phyloP scores from a whole-genome alignment of 2,797 vertebrate genomes.

The Ctenochaetus hawaiiensis region DNA sequence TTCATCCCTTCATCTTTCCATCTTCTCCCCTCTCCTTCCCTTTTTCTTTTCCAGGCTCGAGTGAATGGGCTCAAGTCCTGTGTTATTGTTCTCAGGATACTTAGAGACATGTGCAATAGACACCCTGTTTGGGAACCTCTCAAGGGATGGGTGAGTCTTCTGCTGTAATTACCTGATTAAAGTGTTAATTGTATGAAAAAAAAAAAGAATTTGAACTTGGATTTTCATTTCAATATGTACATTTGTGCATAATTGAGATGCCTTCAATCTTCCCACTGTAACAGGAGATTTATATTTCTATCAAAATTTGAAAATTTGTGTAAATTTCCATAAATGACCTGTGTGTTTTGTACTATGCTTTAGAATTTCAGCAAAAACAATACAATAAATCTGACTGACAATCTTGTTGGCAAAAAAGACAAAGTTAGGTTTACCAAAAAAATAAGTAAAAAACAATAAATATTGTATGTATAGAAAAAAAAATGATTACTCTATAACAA shows the following conservation, averaged over 20 bases:
- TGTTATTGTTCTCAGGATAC: slow-evolving; percentile 98
- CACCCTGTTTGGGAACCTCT: slow-evolving; percentile 94
- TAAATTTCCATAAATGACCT: not conserved
- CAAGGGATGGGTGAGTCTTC: slow-evolving; percentile 96
- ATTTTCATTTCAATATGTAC: not conserved
- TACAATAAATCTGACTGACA: slow-evolving; percentile 2
- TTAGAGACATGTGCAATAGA: slow-evolving; percentile 99
- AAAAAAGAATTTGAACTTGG: slow-evolving; percentile 7
- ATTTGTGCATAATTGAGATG: not conserved
- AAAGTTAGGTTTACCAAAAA: too few species aligned
- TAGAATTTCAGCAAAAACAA: not conserved
- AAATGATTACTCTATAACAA: too few species aligned
- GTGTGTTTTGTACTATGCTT: not conserved
- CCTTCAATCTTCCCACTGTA: not conserved
- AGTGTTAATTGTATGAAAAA: slow-evolving; percentile 18
- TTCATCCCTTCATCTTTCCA: slow-evolving; percentile 16
- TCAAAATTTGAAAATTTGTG: slow-evolving; percentile 10
- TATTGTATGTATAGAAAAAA: too few species aligned
- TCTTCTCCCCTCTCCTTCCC: slow-evolving; percentile 20
- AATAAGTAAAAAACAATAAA: too few species aligned
- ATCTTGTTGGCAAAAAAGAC: not conserved
- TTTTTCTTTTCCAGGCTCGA: slow-evolving; percentile 89
- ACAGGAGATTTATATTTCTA: not conserved
- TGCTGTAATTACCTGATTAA: slow-evolving; percentile 16
- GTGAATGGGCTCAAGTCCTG: slow-evolving; percentile 99